These are phyloP conservation scores for Mesocricetus auratus DNA, from an alignment of 2,113 vertebrate species.

Conservation along the genomic window DNA sequence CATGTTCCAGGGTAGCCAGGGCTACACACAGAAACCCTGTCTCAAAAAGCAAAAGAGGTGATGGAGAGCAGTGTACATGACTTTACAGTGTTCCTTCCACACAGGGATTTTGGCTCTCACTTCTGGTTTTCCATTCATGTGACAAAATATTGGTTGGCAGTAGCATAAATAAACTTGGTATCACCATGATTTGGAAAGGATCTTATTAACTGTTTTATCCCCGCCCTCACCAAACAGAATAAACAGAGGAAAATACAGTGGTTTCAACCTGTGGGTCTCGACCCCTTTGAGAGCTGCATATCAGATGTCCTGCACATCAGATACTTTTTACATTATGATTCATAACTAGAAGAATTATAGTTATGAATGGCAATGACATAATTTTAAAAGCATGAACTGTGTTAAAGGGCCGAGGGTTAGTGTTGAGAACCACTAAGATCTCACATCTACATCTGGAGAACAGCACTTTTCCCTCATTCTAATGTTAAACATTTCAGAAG, in stretches of 20 bases:
- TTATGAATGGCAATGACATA: no score
- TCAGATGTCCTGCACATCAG: no score
- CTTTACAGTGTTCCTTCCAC: background rate
- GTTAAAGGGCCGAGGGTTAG: no score
- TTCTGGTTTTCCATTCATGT: background rate
- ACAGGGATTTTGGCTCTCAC: background rate
- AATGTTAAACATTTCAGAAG: constrained; percentile 51
- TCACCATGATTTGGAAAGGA: background rate
- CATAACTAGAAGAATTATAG: no score
- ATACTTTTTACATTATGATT: no score
- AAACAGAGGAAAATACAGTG: background rate
- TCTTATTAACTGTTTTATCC: background rate
- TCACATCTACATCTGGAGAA: background rate
- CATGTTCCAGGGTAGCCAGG: background rate
- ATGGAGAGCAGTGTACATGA: background rate
- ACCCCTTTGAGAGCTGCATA: no score
- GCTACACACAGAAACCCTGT: background rate
- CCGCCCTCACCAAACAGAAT: background rate
- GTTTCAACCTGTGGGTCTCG: no score
- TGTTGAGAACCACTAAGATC: no score
- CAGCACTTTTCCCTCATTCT: constrained; percentile 5
- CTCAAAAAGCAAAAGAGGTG: background rate
- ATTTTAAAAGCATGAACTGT: no score
- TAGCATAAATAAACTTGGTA: background rate
- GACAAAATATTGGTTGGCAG: background rate